phyloP scores from a whole-genome alignment of 2,888 invertebrate species.

The Tholera decimalis region DNA sequence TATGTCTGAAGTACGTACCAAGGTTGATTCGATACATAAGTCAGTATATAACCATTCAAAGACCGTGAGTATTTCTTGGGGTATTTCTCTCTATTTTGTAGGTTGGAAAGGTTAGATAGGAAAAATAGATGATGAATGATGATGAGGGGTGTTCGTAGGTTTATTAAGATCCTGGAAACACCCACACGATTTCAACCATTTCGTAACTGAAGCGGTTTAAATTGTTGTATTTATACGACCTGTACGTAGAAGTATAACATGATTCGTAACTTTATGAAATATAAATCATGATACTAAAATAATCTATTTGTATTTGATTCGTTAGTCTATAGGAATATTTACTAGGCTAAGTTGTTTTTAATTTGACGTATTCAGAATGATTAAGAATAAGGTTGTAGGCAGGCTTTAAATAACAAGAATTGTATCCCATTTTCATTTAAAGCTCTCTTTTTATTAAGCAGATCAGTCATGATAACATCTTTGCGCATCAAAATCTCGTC shows the following conservation, averaged over 20 bases:
- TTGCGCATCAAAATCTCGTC: conserved; percentile 8
- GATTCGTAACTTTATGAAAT: conserved; percentile 1
- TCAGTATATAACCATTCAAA: conserved; percentile 26
- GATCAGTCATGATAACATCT: conserved; percentile 32
- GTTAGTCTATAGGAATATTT: not conserved
- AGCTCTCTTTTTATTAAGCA: not conserved
- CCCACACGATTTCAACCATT: not conserved
- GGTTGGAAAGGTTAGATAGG: not conserved
- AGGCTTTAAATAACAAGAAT: not conserved
- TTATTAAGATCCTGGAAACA: not conserved
- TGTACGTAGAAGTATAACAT: not conserved
- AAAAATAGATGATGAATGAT: conserved; percentile 4
- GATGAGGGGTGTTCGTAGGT: not conserved
- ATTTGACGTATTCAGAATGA: not conserved
- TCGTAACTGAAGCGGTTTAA: not conserved
- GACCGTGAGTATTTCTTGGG: conserved; percentile 5
- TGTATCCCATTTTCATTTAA: not conserved
- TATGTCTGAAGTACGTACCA: conserved; percentile 48
- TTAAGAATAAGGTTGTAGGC: not conserved
- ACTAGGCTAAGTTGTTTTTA: not conserved
- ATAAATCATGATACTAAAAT: not conserved
- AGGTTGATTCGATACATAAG: conserved; percentile 44
- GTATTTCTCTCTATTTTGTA: conserved; percentile 16
- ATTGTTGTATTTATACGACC: not conserved
- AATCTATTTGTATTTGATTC: not conserved